Percentiles rank a stretch among this genome's conserved stretches.
These are phyloP conservation scores for Platichthys stellatus DNA, from an alignment of 2,113 vertebrate genomes.

Conservation along the genomic window DNA sequence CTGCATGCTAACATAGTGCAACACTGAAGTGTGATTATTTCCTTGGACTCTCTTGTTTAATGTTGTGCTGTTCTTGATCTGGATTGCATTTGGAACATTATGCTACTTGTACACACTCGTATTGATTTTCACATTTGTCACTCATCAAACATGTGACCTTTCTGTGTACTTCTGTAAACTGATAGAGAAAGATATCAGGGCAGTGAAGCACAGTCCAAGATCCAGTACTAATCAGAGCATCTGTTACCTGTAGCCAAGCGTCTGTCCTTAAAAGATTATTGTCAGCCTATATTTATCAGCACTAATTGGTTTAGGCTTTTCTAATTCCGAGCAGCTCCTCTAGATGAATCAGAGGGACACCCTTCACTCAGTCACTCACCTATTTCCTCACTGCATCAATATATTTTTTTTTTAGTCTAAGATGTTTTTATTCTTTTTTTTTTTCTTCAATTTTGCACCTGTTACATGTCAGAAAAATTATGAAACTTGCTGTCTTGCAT, in stretches of 20 bases:
- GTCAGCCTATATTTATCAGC: constrained; percentile 68
- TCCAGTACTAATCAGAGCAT: constrained; percentile 1
- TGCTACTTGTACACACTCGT: neutral
- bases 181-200: neutral
- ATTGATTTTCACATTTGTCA: neutral
- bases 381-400: neutral
- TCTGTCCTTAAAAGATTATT: constrained; percentile 62
- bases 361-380: neutral
- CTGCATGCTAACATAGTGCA: no score
- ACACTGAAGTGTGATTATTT: no score
- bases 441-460: neutral
- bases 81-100: neutral
- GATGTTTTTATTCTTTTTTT: neutral
- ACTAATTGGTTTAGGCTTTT: constrained; percentile 68
- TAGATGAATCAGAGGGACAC: constrained; percentile 9
- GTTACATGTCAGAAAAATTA: no score
- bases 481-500: no score
- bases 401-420: neutral
- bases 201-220: neutral
- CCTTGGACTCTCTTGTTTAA: no score
- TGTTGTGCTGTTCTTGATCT: neutral
- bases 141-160: neutral
- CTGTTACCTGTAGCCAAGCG: constrained; percentile 9
- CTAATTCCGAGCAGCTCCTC: constrained; percentile 35
- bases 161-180: neutral